Percentiles rank a stretch among this genome's conserved stretches.
Evolutionary conservation across 1,140 invertebrate species (phyloP).

Genomic region (Bombyx mandarina): DNA sequence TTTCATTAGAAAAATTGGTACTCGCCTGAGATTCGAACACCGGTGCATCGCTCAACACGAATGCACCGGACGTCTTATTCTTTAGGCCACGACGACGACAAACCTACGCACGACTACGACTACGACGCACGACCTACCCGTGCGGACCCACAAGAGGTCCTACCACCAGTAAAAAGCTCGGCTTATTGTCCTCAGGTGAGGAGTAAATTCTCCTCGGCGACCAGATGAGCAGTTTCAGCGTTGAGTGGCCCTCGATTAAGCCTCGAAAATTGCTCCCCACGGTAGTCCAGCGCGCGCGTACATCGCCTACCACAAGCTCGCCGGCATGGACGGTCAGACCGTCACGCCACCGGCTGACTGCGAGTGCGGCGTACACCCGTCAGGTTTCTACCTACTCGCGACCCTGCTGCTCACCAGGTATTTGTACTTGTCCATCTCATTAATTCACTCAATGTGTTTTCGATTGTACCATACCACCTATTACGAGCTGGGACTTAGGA

Average conservation of each 20-base stretch:
- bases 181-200: constrained; percentile 21
- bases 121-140: too few relatives aligned
- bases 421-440: background rate
- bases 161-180: too few relatives aligned
- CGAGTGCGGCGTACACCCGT: constrained; percentile 66
- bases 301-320: constrained; percentile 65
- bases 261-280: constrained; percentile 65
- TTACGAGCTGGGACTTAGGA: too few relatives aligned
- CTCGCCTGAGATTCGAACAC: too few relatives aligned
- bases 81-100: too few relatives aligned
- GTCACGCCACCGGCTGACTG: constrained; percentile 52
- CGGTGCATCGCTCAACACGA: too few relatives aligned
- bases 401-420: constrained; percentile 66
- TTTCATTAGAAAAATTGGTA: too few relatives aligned
- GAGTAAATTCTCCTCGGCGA: constrained; percentile 35
- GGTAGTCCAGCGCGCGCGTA: constrained; percentile 60
- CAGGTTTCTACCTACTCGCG: constrained; percentile 62
- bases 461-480: too few relatives aligned
- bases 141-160: too few relatives aligned
- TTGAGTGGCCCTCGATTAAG: constrained; percentile 29
- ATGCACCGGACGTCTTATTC: too few relatives aligned
- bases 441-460: background rate
- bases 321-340: constrained; percentile 57
- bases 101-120: too few relatives aligned
- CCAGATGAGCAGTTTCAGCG: constrained; percentile 58